Conservation (phyloP, 1,140 invertebrate species). For the Holotrichia oblita region DNA sequence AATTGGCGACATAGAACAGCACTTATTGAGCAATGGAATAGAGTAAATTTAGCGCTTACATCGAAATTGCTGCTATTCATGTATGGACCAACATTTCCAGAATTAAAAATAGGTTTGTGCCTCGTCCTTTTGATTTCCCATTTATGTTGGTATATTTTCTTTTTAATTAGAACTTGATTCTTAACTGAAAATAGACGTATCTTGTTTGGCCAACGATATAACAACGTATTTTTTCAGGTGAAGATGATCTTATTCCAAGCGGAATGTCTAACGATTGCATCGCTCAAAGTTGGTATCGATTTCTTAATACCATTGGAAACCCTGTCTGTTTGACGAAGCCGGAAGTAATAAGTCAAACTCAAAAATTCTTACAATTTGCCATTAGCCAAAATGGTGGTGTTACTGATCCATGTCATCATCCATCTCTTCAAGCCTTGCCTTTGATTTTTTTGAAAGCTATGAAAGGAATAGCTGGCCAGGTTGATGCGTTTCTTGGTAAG, state of each 20-base stretch:
- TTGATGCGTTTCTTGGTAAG: constrained; percentile 95
- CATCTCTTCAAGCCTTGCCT: constrained; percentile 86
- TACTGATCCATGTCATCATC: constrained; percentile 90
- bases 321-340: constrained; percentile 92
- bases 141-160: too few relatives aligned
- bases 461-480: constrained; percentile 89
- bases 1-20: constrained; percentile 93
- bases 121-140: not conserved
- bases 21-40: constrained; percentile 94
- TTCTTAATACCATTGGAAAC: constrained; percentile 92
- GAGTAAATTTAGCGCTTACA: constrained; percentile 90
- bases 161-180: too few relatives aligned
- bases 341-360: constrained; percentile 78
- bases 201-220: not conserved
- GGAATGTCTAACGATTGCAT: constrained; percentile 90
- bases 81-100: constrained; percentile 89
- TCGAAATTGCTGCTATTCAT: constrained; percentile 85
- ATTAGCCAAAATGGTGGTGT: constrained; percentile 65
- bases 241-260: constrained; percentile 84
- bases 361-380: constrained; percentile 71
- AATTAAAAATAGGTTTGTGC: constrained; percentile 80
- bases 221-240: constrained; percentile 66
- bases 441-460: constrained; percentile 94
- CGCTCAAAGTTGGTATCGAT: constrained; percentile 93
- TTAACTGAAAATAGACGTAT: too few relatives aligned